These are phyloP conservation scores for Penelope pileata DNA, from an alignment of 2,113 vertebrate species.

Conservation along the genomic window DNA sequence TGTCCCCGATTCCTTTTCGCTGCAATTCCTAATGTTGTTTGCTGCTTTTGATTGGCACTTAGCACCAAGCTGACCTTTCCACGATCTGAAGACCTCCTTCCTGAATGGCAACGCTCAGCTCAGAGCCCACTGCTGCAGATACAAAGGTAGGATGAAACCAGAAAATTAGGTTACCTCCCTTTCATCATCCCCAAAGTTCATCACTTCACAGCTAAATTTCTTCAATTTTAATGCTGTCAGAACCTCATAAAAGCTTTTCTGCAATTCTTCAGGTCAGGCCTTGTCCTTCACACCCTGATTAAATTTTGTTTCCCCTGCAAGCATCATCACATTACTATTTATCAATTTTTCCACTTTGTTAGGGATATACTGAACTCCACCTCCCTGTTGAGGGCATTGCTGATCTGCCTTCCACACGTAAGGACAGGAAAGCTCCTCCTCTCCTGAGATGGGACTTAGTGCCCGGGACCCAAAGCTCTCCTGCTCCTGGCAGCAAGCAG, in stretches of 20 bases:
- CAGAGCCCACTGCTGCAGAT: not conserved
- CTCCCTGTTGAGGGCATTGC: not conserved
- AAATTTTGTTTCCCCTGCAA: not conserved
- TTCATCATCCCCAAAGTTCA: not conserved
- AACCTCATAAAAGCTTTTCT: not conserved
- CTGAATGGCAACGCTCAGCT: not conserved
- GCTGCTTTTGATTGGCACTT: conserved; percentile 16
- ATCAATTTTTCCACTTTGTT: not conserved
- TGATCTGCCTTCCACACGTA: not conserved
- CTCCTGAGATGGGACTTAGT: not conserved
- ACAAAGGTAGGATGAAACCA: not conserved
- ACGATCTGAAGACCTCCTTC: not conserved
- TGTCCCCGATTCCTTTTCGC: not conserved
- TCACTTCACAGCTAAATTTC: not conserved
- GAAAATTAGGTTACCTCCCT: not conserved
- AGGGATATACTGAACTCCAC: not conserved
- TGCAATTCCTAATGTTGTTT: not conserved
- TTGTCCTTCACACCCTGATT: not conserved
- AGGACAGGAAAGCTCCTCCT: not conserved
- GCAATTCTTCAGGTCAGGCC: not conserved
- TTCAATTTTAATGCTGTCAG: not conserved
- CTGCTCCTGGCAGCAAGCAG: not conserved
- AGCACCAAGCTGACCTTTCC: not conserved
- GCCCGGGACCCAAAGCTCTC: not conserved
- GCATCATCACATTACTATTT: not conserved